Evolutionary conservation across 2,797 vertebrate genomes (phyloP).

Genomic region (Phoeniculus purpureus): DNA sequence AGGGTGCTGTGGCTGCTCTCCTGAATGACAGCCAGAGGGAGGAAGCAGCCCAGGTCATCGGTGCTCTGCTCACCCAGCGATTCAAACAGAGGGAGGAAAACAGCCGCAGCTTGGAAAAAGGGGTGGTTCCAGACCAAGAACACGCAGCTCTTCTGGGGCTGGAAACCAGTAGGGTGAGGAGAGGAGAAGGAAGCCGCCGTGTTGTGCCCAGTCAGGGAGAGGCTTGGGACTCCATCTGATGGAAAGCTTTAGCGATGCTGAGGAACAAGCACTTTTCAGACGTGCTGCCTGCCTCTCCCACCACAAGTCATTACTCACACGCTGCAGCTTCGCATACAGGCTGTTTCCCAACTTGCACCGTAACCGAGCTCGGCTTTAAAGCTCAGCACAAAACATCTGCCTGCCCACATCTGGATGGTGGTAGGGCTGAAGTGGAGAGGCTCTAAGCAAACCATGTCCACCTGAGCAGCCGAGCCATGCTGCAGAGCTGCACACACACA

Average conservation of each 20-base stretch:
- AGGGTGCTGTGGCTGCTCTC: background rate
- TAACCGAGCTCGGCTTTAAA: background rate
- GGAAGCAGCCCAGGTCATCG: background rate
- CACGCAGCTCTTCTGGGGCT: background rate
- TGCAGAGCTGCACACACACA: background rate
- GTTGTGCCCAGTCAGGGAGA: background rate
- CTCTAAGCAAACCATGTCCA: background rate
- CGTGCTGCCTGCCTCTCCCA: background rate
- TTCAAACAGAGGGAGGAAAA: background rate
- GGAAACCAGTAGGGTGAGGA: background rate
- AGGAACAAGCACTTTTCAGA: background rate
- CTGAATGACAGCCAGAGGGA: background rate
- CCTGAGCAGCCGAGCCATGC: background rate
- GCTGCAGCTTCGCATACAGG: background rate
- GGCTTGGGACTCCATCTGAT: background rate
- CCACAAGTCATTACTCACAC: background rate
- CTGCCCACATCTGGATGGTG: background rate
- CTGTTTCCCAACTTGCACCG: background rate
- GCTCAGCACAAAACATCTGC: background rate
- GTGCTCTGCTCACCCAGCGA: background rate
- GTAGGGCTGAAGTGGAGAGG: background rate
- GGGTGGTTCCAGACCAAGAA: background rate
- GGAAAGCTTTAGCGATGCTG: background rate
- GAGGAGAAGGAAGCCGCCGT: background rate
- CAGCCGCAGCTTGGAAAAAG: background rate